These are phyloP conservation scores for Hormaphis cornu DNA, from an alignment of 1,140 invertebrate genomes.

Conservation along the genomic window DNA sequence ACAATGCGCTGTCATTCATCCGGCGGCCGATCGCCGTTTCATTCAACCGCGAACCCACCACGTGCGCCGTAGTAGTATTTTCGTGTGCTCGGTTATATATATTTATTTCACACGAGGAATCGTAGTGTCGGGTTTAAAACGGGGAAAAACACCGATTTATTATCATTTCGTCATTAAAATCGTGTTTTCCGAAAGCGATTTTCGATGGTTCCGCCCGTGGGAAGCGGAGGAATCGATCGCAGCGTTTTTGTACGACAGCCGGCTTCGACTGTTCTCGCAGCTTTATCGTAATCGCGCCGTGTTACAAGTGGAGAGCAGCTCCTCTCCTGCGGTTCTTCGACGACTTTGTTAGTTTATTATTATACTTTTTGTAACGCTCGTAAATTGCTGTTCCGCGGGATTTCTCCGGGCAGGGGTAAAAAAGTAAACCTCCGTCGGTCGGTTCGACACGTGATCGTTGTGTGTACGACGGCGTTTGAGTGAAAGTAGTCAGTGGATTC, in stretches of 20 bases:
- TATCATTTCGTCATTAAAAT: too few relatives aligned
- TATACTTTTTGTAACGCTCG: neutral
- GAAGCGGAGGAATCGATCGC: too few relatives aligned
- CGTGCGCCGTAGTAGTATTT: neutral
- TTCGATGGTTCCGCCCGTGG: too few relatives aligned
- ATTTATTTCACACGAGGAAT: neutral
- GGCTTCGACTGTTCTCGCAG: too few relatives aligned
- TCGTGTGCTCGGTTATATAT: neutral
- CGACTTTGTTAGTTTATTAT: neutral
- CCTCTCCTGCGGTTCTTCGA: too few relatives aligned
- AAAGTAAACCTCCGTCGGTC: neutral
- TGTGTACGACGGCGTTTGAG: neutral
- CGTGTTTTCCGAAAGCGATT: too few relatives aligned
- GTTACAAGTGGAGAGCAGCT: too few relatives aligned
- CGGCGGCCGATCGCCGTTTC: neutral
- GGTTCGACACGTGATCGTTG: neutral
- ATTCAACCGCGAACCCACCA: constrained; percentile 4
- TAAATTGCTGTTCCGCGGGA: neutral
- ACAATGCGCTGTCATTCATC: constrained; percentile 18
- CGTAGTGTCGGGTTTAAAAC: neutral
- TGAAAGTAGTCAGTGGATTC: too few relatives aligned
- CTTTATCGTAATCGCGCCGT: neutral
- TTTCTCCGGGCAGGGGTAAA: neutral
- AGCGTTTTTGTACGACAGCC: too few relatives aligned
- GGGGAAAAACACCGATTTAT: too few relatives aligned